Evolutionary conservation across 2,888 invertebrate genomes (phyloP), one percentile per base, ranked within the genome.

Genomic region (Drosophila fulvimacula): DNA sequence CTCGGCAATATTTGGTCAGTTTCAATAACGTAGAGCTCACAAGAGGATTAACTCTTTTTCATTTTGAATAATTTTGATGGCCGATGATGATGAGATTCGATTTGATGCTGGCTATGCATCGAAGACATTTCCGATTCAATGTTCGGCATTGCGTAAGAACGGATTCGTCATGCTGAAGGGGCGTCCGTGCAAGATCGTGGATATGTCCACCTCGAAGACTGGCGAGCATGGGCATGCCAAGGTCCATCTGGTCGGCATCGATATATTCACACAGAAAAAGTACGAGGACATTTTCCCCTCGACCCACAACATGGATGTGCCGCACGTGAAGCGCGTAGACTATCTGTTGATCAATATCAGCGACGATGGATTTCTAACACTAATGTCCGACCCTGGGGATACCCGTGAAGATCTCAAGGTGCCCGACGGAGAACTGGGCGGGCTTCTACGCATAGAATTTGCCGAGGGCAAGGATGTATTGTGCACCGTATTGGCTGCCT

Each of bases 161-260:
- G 99, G 99, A 88, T 97, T 97, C 93, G 99, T 99, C 83, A 97
- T 99, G 96, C 95, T 99, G 89, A 99, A 99, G 94, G 95, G 96
- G 78, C 96, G 98, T 92, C 99, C 99, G 68, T 99, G 99, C 95
- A 99, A 99, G 95, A 99, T 99, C 91, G 99, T 99, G 70, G 99
- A 99, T 94, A 99, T 99, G 99, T 98, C 98, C 82, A 99, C 99
- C 90, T 99, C 99, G 57, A 99, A 99, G 95, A 99, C 99, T 91
- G 99, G 99, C 90, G 99, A 99, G 94, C 99, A 99, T 93, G 99
- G 99, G 82, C 99, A 99, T 93, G 99, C 99, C 92, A 99, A 99
- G 94, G 98, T 99, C 81, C 98, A 98, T 93, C 93, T 98, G 93
- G 97, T 98, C 89, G 98, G 97, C 89, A 95, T 98, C 88, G 98